Evolutionary conservation across 2,888 invertebrate genomes (phyloP).

Genomic region (Andrena minutula): DNA sequence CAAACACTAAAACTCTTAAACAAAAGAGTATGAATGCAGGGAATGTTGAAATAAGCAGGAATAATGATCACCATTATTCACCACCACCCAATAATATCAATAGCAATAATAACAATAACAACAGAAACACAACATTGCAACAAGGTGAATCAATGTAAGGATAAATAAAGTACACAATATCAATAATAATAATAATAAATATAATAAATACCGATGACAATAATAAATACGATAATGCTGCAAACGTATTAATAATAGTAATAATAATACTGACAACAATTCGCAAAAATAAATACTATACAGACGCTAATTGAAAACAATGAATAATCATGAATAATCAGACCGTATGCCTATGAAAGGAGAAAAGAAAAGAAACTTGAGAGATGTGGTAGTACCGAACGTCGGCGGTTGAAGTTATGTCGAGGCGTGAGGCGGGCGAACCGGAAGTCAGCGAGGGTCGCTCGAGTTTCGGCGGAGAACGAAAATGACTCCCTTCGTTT

Average conservation of each 20-base stretch:
- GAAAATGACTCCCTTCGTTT: not conserved
- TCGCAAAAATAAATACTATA: conserved; percentile 54
- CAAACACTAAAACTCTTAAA: no score
- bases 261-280: conserved; percentile 67
- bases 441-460: conserved; percentile 6
- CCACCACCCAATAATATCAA: conserved; percentile 51
- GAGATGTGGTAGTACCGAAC: not conserved
- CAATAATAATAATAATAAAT: conserved; percentile 57
- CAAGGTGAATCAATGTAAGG: conserved; percentile 48
- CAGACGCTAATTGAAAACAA: conserved; percentile 36
- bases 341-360: not conserved
- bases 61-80: conserved; percentile 49
- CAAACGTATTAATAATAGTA: conserved; percentile 51
- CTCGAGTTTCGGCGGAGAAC: not conserved
- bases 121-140: conserved; percentile 50
- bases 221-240: conserved; percentile 54
- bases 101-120: conserved; percentile 41
- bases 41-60: conserved; percentile 19
- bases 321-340: conserved; percentile 31
- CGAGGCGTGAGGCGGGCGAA: conserved; percentile 25
- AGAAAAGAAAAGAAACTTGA: conserved; percentile 17
- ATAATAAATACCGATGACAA: conserved; percentile 60
- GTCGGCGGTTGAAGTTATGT: conserved; percentile 9
- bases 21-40: not conserved
- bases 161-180: conserved; percentile 60